These are phyloP conservation scores for Thumatha senex DNA, from an alignment of 2,888 invertebrate genomes.

Conservation along the genomic window DNA sequence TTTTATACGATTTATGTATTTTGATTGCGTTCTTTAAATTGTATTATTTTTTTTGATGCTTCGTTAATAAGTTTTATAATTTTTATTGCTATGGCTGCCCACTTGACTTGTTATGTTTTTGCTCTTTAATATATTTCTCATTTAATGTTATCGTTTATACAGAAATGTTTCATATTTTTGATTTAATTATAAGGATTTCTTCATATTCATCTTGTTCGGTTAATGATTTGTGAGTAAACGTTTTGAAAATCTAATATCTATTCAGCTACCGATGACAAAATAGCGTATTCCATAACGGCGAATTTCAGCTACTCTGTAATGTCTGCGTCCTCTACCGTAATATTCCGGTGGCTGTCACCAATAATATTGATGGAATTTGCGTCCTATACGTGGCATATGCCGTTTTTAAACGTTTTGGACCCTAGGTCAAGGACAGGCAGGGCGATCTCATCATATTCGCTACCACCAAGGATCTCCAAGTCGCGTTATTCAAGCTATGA, in stretches of 20 bases:
- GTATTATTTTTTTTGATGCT: constrained; percentile 44
- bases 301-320: too few relatives aligned
- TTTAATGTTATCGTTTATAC: constrained; percentile 22
- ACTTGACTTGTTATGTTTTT: constrained; percentile 36
- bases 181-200: neutral
- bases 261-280: too few relatives aligned
- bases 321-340: too few relatives aligned
- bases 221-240: constrained; percentile 1
- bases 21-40: constrained; percentile 52
- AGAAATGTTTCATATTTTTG: constrained; percentile 18
- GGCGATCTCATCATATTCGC: too few relatives aligned
- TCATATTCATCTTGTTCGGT: neutral
- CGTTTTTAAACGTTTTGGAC: too few relatives aligned
- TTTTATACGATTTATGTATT: constrained; percentile 68
- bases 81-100: constrained; percentile 29
- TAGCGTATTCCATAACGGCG: too few relatives aligned
- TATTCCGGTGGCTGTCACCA: too few relatives aligned
- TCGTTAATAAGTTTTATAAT: constrained; percentile 24
- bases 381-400: too few relatives aligned
- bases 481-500: too few relatives aligned
- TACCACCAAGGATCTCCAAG: too few relatives aligned
- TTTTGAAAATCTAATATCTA: constrained; percentile 1
- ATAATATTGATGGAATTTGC: too few relatives aligned
- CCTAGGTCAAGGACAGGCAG: too few relatives aligned
- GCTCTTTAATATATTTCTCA: constrained; percentile 21